A percentile compares a stretch with the other conserved stretches of the same genome.
phyloP scores from a whole-genome alignment of 2,113 vertebrate species.

The Emydura subglobosa region DNA sequence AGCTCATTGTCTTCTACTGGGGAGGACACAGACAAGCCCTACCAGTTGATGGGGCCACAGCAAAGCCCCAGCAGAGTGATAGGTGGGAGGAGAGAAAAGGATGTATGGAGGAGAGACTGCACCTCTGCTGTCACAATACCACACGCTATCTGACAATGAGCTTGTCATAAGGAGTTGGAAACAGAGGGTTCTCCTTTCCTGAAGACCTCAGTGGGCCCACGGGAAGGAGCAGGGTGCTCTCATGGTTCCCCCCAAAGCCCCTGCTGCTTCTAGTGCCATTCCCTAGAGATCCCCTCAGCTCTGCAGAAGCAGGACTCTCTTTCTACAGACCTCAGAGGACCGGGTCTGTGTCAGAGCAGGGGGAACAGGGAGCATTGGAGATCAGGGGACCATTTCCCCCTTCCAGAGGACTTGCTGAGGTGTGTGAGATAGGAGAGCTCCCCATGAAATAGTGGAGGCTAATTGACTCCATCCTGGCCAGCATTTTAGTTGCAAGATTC shows the following conservation, averaged over 20 bases:
- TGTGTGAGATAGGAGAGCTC: neutral
- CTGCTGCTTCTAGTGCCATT: conserved; percentile 2
- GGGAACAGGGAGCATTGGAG: neutral
- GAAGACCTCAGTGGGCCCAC: neutral
- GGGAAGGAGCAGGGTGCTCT: neutral
- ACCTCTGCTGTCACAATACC: neutral
- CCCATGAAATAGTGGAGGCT: neutral
- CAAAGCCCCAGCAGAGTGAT: neutral
- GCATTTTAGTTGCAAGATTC: neutral
- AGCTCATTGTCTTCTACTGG: neutral
- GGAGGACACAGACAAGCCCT: neutral
- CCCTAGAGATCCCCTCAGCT: conserved; percentile 3
- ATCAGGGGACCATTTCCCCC: neutral
- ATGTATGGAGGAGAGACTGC: neutral
- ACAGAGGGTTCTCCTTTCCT: conserved; percentile 18
- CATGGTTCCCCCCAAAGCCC: neutral
- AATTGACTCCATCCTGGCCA: neutral
- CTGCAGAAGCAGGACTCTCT: neutral
- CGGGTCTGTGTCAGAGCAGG: neutral
- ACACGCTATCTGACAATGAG: neutral
- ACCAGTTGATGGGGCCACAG: neutral
- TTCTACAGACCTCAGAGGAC: conserved; percentile 14
- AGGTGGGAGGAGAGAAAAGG: neutral
- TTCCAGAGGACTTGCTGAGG: neutral
- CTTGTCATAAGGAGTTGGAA: neutral